Base-by-base conservation (phyloP, 1,140 invertebrate species). In the Planococcus citri region DNA sequence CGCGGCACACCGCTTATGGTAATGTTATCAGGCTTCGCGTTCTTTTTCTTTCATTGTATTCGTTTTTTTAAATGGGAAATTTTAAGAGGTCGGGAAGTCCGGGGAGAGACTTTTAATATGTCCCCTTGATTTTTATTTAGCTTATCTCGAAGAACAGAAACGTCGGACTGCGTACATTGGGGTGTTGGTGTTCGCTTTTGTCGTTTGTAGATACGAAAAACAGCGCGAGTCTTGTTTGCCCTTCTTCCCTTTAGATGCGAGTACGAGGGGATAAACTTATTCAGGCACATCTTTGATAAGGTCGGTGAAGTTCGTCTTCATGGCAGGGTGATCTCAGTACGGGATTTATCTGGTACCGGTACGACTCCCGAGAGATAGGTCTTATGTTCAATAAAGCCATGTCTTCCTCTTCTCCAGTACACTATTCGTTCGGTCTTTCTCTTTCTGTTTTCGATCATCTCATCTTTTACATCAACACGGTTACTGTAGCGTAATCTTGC, bases 111-210 rank as follows among this genome's bases (percentile, higher is more conserved):
- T 20, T 64, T 64, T 64, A 64, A 64, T 64, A 20, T 64, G 60
- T 64, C 60, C 60, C 60, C 60, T 64, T 64, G 60, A 64, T 64
- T 64, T 64, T 64, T 64, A 64, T 64, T 64, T 64, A 64, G 60
- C 60, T 64, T 64, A 64, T 64, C 60, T 64, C 41, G 41, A 51
- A 51, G 41, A 51, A 51, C 41, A 51, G 41, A 51, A 51, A 51
- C 41, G 41, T 51, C 41, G 41, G 41, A 51, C 12, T 20, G 22
- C 60, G 60, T 64, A 27, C 24, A 64, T 64, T 25, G 25, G 60
- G 60, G 60, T 64, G 60, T 64, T 25, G 60, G 60, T 20, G 20
- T 64, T 64, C 60, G 60, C 22, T 27, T 64, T 64, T 27, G 60
- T 64, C 60, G 60, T 64, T 20, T 25, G 10, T 64, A 64, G 60